Base-by-base conservation (phyloP, 1,140 invertebrate species). In the Archivesica marissinica region DNA sequence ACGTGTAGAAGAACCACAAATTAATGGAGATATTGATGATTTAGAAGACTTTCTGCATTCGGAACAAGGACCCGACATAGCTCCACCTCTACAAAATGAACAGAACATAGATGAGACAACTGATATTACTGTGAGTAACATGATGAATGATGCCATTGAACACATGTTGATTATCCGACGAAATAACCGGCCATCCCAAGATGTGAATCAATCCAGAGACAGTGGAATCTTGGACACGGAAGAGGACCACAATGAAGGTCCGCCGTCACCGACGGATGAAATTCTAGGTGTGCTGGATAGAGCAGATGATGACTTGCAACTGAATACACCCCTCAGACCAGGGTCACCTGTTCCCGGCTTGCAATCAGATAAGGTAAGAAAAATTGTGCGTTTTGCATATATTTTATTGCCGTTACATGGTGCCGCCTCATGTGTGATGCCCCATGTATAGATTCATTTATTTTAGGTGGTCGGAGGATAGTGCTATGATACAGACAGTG, bases 111-210 rank as follows among this genome's bases (percentile, higher is more conserved):
- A 90, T 59, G 64, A 78, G 11, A 33, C 56, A 0, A 81, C 90
- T 0, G 81, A 91, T 39, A 83, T 81, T 39, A 84, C 90, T 23
- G 87, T 90, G 20, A 85, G 87, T 13, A 85, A 87, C 28, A 61
- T 93, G 64, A 81, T 93, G 25, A 88, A 92, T 30, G 92, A 93
- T 59, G 93, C 93, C 13, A 88, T 93, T 20, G 64, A 87, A 50
- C 84, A 91, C 23, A 93, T 93, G 88, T 75, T 93, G 17, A 83
- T 79, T 38, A 75, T 85, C 3, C 33, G 77, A 30, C 30, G n/a
- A 41, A 68, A 52, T 64, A 56, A 35, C 44, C 80, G 78, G 0
- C 72, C 72, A 30, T 82, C 52, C 7, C 66, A 85, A 13, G 86
- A 85, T 20, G 28, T 72, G 1, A 72, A 72, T 50, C 68, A 64